These are phyloP conservation scores for Clivina fossor DNA, from an alignment of 2,888 invertebrate genomes.

Conservation along the genomic window DNA sequence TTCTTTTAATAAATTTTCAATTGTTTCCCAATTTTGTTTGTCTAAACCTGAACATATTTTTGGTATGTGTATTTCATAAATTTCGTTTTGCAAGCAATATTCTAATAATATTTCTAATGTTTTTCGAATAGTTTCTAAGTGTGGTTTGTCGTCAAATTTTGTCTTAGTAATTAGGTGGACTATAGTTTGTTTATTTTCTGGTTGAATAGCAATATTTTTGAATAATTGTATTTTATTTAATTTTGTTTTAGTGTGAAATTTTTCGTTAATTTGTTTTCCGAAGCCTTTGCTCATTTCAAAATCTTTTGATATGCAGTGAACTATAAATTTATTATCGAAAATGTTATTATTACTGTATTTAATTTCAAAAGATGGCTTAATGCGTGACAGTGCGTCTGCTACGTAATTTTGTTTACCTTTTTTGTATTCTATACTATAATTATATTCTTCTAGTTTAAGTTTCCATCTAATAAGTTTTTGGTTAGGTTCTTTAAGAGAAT, in stretches of 20 bases:
- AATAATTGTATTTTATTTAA: not conserved
- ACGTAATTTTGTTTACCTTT: slow-evolving; percentile 13
- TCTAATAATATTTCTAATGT: not conserved
- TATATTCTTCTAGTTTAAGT: slow-evolving; percentile 43
- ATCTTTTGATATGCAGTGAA: not conserved
- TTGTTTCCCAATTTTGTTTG: not conserved
- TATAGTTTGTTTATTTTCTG: not conserved
- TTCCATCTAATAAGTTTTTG: slow-evolving; percentile 47
- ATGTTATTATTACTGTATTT: not conserved
- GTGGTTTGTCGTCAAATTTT: not conserved
- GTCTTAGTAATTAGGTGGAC: not conserved
- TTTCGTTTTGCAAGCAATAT: slow-evolving; percentile 1
- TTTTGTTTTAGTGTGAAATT: not conserved
- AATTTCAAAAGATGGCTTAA: slow-evolving; percentile 4
- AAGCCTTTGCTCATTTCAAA: not conserved
- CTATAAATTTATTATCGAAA: not conserved
- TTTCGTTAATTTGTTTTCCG: not conserved
- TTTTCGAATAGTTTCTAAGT: not conserved
- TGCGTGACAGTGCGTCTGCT: slow-evolving; percentile 21
- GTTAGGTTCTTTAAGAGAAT: slow-evolving; percentile 48
- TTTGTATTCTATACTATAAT: slow-evolving; percentile 36
- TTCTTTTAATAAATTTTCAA: slow-evolving; percentile 3
- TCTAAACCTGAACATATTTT: slow-evolving; percentile 7
- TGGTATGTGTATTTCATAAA: slow-evolving; percentile 1
- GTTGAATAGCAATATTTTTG: not conserved